Conservation (phyloP, 1,140 invertebrate species). For the Grapholita molesta region DNA sequence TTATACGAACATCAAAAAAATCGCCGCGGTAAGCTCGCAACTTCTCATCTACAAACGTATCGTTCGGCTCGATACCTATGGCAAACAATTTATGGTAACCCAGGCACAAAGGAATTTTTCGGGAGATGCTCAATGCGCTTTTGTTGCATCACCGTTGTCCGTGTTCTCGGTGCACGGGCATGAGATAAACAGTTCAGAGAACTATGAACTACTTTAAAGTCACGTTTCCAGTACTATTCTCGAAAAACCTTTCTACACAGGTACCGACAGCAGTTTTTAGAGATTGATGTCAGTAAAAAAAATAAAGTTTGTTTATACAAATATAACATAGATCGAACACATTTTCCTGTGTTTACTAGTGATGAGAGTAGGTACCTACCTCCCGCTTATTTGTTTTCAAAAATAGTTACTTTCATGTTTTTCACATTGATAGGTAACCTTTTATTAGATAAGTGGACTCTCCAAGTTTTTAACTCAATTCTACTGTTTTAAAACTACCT, state of each 20-base stretch:
- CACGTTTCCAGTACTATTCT: background rate
- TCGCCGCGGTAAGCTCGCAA: conserved; percentile 49
- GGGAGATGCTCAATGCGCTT: background rate
- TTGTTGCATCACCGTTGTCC: background rate
- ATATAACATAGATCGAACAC: too few species aligned
- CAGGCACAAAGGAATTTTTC: conserved; percentile 2
- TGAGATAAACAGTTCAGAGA: background rate
- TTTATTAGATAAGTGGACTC: too few species aligned
- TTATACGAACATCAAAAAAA: conserved; percentile 70
- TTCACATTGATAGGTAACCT: too few species aligned
- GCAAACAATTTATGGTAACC: conserved; percentile 7
- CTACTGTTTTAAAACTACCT: too few species aligned
- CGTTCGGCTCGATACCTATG: background rate
- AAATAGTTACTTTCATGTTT: too few species aligned
- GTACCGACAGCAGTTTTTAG: background rate
- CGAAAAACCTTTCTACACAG: background rate
- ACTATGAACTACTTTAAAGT: background rate
- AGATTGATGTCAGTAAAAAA: background rate
- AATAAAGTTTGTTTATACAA: background rate
- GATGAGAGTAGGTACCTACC: too few species aligned
- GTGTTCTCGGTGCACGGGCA: background rate
- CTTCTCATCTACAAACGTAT: conserved; percentile 26
- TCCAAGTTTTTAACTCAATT: too few species aligned
- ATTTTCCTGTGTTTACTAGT: too few species aligned
- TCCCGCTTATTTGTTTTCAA: too few species aligned